A percentile compares a stretch with the other conserved stretches of the same genome.
These are phyloP conservation scores for Spinus pinus DNA, from an alignment of 2,797 vertebrate genomes.

Conservation along the genomic window DNA sequence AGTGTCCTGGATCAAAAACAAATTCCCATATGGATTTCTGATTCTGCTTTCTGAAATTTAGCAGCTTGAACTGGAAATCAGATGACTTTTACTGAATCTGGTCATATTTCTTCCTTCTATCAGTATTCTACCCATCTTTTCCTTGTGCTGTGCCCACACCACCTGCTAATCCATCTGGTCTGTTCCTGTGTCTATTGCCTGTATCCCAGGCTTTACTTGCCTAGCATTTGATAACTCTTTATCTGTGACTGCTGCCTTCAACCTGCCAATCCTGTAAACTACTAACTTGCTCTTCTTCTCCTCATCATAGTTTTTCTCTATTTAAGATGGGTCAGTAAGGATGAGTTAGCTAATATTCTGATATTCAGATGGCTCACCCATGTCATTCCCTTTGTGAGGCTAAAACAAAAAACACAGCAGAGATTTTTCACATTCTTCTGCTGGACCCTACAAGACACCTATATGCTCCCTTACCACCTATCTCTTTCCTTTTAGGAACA, in stretches of 20 bases:
- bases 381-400: not conserved
- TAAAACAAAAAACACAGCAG: not conserved
- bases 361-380: not conserved
- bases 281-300: conserved; percentile 9
- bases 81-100: conserved; percentile 60
- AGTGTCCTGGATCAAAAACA: conserved; percentile 27
- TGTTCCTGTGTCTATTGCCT: conserved; percentile 18
- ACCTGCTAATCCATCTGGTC: conserved; percentile 73
- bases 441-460: rapidly evolving
- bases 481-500: not conserved
- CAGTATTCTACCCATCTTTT: conserved; percentile 65
- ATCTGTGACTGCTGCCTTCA: conserved; percentile 26
- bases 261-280: not conserved
- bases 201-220: conserved; percentile 21
- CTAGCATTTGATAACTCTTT: not conserved
- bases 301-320: not conserved
- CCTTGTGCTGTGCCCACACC: conserved; percentile 50
- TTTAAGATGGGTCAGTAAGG: not conserved
- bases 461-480: not conserved
- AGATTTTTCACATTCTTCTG: not conserved
- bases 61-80: conserved; percentile 54
- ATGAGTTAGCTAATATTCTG: not conserved
- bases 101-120: conserved; percentile 59
- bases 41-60: conserved; percentile 63
- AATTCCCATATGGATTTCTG: conserved; percentile 60